Conservation (phyloP, 2,797 vertebrate genomes). For the Eospalax fontanierii region DNA sequence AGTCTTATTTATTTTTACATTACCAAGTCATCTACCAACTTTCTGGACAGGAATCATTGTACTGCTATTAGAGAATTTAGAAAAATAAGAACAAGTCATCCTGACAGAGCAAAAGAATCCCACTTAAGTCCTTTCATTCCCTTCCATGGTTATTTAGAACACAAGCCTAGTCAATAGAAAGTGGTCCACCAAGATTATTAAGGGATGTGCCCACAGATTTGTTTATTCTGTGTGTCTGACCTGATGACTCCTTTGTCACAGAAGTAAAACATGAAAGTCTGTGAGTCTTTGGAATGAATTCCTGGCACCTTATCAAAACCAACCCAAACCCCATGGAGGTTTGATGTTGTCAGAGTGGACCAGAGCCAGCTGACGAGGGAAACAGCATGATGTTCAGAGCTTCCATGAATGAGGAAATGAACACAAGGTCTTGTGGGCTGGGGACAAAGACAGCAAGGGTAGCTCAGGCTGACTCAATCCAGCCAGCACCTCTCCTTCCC, state of each 20-base stretch:
- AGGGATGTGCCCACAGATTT: not conserved
- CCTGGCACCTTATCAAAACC: conserved; percentile 61
- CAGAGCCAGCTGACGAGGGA: conserved; percentile 5
- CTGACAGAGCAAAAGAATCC: not conserved
- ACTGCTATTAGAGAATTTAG: conserved; percentile 1
- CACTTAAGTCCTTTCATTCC: not conserved
- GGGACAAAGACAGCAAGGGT: not conserved
- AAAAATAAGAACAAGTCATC: conserved; percentile 15
- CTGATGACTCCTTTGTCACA: not conserved
- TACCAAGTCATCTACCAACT: not conserved
- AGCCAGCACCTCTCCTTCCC: conserved; percentile 3
- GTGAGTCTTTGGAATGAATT: conserved; percentile 52
- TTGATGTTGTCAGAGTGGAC: conserved; percentile 40
- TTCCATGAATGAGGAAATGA: not conserved
- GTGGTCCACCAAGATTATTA: conserved; percentile 14
- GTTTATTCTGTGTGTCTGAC: conserved; percentile 57
- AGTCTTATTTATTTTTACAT: conserved; percentile 13
- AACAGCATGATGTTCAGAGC: not conserved
- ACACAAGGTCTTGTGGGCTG: not conserved
- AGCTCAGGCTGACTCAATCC: not conserved
- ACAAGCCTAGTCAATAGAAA: not conserved
- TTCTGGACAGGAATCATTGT: not conserved
- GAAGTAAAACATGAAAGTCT: conserved; percentile 13
- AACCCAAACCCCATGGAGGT: conserved; percentile 42
- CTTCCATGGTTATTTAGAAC: conserved; percentile 18